Conservation (phyloP, 2,797 vertebrate genomes). For the Melopsittacus undulatus region DNA sequence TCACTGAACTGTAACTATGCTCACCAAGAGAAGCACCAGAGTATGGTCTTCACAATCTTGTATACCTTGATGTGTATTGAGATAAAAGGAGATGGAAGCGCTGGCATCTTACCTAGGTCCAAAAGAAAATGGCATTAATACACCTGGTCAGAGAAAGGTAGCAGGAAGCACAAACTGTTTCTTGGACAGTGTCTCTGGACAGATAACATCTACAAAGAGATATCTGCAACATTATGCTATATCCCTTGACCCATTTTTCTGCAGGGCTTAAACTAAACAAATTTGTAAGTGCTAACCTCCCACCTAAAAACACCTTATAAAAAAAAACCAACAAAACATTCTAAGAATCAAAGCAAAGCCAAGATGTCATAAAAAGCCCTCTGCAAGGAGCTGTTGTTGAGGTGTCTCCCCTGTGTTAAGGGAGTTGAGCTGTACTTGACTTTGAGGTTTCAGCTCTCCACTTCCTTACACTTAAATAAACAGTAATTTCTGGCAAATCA, state of each 20-base stretch:
- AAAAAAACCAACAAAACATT: neutral
- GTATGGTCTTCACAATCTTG: neutral
- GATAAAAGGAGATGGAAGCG: neutral
- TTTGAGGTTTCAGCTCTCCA: constrained; percentile 16
- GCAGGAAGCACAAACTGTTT: neutral
- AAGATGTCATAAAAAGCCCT: neutral
- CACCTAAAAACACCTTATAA: neutral
- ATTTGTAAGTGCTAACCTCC: neutral
- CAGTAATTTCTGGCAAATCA: neutral
- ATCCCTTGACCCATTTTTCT: neutral
- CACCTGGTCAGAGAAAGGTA: neutral
- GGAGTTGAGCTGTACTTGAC: neutral
- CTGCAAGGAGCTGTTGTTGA: neutral
- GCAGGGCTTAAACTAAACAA: neutral
- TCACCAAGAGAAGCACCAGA: neutral
- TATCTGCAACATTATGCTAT: neutral
- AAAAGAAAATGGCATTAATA: neutral
- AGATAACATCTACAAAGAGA: neutral
- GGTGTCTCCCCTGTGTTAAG: neutral
- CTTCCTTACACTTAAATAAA: constrained; percentile 8
- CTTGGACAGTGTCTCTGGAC: neutral
- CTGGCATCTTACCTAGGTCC: neutral
- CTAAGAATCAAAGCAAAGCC: neutral
- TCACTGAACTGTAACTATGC: neutral
- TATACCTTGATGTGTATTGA: neutral